A percentile compares a stretch with the other conserved stretches of the same genome.
Evolutionary conservation across 2,113 vertebrate species (phyloP).

Genomic region (Daubentonia madagascariensis): DNA sequence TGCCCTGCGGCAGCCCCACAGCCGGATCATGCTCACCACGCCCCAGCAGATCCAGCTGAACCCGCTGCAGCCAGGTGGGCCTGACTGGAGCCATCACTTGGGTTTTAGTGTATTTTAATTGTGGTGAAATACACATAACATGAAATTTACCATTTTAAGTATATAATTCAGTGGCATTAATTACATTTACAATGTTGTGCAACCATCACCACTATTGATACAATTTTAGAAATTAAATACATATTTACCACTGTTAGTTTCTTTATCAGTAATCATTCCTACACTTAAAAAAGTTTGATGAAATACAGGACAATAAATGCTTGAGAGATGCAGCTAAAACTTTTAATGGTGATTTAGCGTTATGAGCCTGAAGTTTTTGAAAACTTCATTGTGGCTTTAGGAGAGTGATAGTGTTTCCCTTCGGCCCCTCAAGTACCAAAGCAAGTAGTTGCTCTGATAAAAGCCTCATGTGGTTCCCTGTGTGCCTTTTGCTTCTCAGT

Average conservation of each 20-base stretch:
- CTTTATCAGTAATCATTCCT: not conserved
- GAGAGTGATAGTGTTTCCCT: not conserved
- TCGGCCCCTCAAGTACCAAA: not conserved
- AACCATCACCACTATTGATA: no score
- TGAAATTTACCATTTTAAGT: no score
- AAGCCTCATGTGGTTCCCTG: not conserved
- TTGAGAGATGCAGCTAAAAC: not conserved
- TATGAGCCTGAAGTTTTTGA: accelerated
- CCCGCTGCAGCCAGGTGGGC: constrained; percentile 91
- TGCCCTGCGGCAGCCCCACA: constrained; percentile 91
- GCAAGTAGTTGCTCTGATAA: not conserved
- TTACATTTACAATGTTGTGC: no score
- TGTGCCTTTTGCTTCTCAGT: constrained; percentile 79
- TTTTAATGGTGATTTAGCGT: accelerated
- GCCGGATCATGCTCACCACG: constrained; percentile 91
- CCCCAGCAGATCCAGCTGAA: constrained; percentile 90
- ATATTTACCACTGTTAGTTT: not conserved
- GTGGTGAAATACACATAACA: not conserved
- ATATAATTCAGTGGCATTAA: not conserved
- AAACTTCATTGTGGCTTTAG: accelerated
- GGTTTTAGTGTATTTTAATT: not conserved
- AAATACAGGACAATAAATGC: not conserved
- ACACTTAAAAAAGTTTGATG: accelerated
- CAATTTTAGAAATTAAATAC: not conserved
- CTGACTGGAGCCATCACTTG: not conserved